Percentiles rank a stretch among this genome's conserved stretches.
phyloP scores from a whole-genome alignment of 2,797 vertebrate species.

The Darevskia mixta region DNA sequence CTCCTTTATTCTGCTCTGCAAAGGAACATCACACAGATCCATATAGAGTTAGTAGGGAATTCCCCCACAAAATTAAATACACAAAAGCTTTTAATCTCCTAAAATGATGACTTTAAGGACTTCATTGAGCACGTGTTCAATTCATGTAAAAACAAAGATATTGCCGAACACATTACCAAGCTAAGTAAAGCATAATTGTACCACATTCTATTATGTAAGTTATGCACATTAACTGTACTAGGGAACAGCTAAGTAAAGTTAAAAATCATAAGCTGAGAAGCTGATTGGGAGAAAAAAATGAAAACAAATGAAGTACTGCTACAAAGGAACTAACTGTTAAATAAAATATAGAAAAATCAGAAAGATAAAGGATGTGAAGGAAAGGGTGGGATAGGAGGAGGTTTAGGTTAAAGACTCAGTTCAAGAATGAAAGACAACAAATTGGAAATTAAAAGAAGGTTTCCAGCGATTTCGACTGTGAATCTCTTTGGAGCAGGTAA shows the following conservation, averaged over 20 bases:
- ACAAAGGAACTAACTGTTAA: background rate
- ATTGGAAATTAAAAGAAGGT: background rate
- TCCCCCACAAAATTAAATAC: background rate
- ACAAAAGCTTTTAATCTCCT: conserved; percentile 32
- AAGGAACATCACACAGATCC: background rate
- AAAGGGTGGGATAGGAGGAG: background rate
- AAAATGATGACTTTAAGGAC: background rate
- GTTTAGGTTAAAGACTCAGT: background rate
- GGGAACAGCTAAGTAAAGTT: conserved; percentile 6
- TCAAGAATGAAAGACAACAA: background rate
- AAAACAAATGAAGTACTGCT: conserved; percentile 54
- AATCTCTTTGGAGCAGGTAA: background rate
- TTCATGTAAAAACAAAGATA: background rate
- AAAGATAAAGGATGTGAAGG: background rate
- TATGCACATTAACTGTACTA: conserved; percentile 2
- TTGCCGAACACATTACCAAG: background rate
- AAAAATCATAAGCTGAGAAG: conserved; percentile 38
- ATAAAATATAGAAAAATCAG: background rate
- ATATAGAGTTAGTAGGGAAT: background rate
- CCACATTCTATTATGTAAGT: conserved; percentile 7
- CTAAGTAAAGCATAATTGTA: background rate
- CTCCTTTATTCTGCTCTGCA: background rate
- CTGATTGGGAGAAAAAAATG: conserved; percentile 37
- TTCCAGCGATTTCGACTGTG: background rate
- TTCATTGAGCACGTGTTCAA: background rate